Evolutionary conservation across 2,888 invertebrate genomes (phyloP), one percentile per base, ranked within the genome.

Genomic region (Ceramica pisi): DNA sequence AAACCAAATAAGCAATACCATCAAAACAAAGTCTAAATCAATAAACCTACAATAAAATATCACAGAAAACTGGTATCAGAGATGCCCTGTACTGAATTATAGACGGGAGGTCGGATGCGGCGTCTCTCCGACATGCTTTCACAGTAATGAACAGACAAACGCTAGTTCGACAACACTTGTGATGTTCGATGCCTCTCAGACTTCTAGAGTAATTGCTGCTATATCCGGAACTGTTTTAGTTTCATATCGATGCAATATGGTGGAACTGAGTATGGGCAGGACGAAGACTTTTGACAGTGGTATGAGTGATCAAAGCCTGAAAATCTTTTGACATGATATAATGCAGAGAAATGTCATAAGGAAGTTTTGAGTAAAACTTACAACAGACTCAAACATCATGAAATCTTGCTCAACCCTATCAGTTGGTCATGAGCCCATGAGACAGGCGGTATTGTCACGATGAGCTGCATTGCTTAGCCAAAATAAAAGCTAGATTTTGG

Each of bases 71-170:
- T 91, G 44, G 10, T 55, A 84, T 86, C 85, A 81, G 77, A 78
- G 71, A 67, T 70, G 81, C 75, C 60, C 84, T 93, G 93, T 75
- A 59, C 84, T 94, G 93, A 92, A 94, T 94, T 94, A 93, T 94
- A 88, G 82, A 92, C 71, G 55, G 80, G 77, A 66, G 83, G 75
- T 80, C 71, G 68, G 78, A 67, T 70, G 78, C 70, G 74, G 69
- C 85, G 86, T 89, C 88, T 55, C 53, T 56, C 72, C 64, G 92
- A 92, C 88, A 89, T 90, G 95, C 94, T 94, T 88, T 94, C 89
- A 91, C 88, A 91, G 88, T 92, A 93, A 94, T 94, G 94, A 94
- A 92, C 94, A 80, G 89, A 77, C 77, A 71, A 81, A 56, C 78
- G 67, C 9, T 66, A 72, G 85, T 86, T 84, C 85, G 86, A 82